Conservation (phyloP, 2,888 invertebrate species). For the Fissipunctia ypsillon region DNA sequence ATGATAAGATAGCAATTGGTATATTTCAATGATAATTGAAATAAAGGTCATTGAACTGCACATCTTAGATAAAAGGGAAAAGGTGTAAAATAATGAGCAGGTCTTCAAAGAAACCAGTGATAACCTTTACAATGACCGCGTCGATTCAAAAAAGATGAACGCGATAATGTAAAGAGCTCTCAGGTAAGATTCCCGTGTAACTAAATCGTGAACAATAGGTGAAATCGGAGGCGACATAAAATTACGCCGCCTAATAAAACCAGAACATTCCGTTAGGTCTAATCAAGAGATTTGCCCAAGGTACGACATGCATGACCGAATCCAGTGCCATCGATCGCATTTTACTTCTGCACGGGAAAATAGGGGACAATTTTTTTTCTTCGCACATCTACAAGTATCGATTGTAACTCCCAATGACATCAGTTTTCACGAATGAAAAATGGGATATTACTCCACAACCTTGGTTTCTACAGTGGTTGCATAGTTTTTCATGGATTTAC, state of each 20-base stretch:
- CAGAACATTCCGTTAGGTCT: conserved; percentile 78
- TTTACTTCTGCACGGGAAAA: conserved; percentile 74
- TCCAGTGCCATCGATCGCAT: conserved; percentile 86
- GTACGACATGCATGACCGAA: conserved; percentile 85
- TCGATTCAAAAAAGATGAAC: conserved; percentile 76
- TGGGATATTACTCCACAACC: conserved; percentile 51
- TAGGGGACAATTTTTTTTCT: conserved; percentile 71
- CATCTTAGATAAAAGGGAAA: conserved; percentile 53
- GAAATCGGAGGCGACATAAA: conserved; percentile 80
- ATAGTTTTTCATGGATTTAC: conserved; percentile 68
- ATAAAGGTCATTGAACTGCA: conserved; percentile 76
- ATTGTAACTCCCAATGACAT: conserved; percentile 47
- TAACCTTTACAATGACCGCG: conserved; percentile 79
- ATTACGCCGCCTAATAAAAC: conserved; percentile 72
- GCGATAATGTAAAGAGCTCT: conserved; percentile 75
- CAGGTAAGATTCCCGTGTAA: conserved; percentile 76
- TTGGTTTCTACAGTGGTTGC: conserved; percentile 46
- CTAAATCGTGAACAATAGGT: conserved; percentile 85
- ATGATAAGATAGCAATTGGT: conserved; percentile 68
- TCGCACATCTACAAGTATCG: conserved; percentile 64
- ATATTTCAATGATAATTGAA: conserved; percentile 74
- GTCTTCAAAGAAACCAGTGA: conserved; percentile 66
- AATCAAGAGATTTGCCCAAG: conserved; percentile 74
- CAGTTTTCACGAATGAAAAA: conserved; percentile 56
- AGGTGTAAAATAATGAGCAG: conserved; percentile 56